phyloP scores from a whole-genome alignment of 2,888 invertebrate genomes.

The Nasonia oneida region DNA sequence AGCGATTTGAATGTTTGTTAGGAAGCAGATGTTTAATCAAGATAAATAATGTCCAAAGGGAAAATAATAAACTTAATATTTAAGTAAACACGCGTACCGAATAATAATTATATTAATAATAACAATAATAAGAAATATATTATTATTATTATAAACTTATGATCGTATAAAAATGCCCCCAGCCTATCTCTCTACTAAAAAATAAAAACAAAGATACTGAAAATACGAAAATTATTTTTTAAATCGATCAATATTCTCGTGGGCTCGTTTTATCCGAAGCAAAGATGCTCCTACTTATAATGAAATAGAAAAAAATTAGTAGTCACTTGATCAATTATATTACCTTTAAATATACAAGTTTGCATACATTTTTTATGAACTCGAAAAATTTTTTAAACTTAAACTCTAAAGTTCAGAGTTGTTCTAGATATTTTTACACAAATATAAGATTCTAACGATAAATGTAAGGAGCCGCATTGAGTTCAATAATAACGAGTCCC shows the following conservation, averaged over 20 bases:
- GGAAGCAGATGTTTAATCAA: constrained; percentile 45
- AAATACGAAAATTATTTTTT: constrained; percentile 74
- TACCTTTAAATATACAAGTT: background rate
- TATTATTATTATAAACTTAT: constrained; percentile 63
- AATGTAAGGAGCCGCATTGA: constrained; percentile 36
- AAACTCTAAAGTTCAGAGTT: background rate
- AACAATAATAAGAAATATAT: constrained; percentile 61
- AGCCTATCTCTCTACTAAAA: constrained; percentile 76
- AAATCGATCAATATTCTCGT: constrained; percentile 67
- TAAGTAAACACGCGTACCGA: constrained; percentile 63
- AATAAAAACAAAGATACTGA: constrained; percentile 63
- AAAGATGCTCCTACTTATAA: constrained; percentile 33
- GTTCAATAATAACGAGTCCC: constrained; percentile 44
- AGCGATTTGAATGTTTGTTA: constrained; percentile 54
- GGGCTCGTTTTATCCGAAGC: constrained; percentile 55
- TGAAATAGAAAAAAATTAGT: background rate
- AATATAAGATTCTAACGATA: background rate
- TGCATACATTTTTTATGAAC: constrained; percentile 11
- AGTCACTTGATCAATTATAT: constrained; percentile 11
- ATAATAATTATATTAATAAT: constrained; percentile 63
- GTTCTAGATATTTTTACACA: constrained; percentile 1
- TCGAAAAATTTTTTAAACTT: background rate
- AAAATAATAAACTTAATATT: constrained; percentile 64
- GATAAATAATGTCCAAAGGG: constrained; percentile 67
- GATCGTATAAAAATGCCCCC: constrained; percentile 70